A percentile compares a stretch with the other conserved stretches of the same genome.
These are phyloP conservation scores for Bembecia ichneumoniformis DNA, from an alignment of 2,888 invertebrate genomes.

Conservation along the genomic window DNA sequence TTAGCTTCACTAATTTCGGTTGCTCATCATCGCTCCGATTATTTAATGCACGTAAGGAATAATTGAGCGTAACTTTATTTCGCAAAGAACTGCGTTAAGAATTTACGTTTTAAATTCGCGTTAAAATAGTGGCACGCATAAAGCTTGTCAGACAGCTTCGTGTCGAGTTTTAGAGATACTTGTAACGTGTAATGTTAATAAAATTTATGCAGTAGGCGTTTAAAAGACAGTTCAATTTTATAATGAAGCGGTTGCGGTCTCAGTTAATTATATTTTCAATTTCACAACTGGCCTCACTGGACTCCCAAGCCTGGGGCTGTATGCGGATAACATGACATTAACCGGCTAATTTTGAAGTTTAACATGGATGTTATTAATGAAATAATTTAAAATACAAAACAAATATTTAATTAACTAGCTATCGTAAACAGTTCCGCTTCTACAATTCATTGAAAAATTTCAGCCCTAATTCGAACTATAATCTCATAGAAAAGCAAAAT, in stretches of 20 bases:
- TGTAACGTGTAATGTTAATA: slow-evolving; percentile 11
- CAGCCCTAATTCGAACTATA: too few species aligned
- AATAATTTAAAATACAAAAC: too few species aligned
- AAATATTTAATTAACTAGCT: too few species aligned
- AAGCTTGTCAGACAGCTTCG: not conserved
- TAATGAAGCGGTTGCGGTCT: slow-evolving; percentile 46
- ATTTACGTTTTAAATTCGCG: not conserved
- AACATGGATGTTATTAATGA: slow-evolving; percentile 1
- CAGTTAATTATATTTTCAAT: slow-evolving; percentile 61
- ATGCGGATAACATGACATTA: slow-evolving; percentile 10
- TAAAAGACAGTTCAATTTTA: slow-evolving; percentile 48
- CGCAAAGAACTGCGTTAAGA: not conserved
- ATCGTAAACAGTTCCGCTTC: too few species aligned
- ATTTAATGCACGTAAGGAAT: slow-evolving; percentile 5
- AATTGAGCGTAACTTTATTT: not conserved
- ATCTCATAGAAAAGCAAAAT: too few species aligned
- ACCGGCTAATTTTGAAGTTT: slow-evolving; percentile 5
- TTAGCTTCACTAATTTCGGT: slow-evolving; percentile 35
- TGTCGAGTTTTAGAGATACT: not conserved
- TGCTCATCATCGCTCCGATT: slow-evolving; percentile 28
- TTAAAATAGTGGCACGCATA: not conserved
- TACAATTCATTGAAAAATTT: too few species aligned
- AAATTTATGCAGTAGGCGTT: slow-evolving; percentile 40
- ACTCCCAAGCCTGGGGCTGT: slow-evolving; percentile 28
- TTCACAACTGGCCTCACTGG: slow-evolving; percentile 34